Percentiles rank a stretch among this genome's conserved stretches.
These are phyloP conservation scores for Pteromalus puparum DNA, from an alignment of 1,140 invertebrate species.

Conservation along the genomic window DNA sequence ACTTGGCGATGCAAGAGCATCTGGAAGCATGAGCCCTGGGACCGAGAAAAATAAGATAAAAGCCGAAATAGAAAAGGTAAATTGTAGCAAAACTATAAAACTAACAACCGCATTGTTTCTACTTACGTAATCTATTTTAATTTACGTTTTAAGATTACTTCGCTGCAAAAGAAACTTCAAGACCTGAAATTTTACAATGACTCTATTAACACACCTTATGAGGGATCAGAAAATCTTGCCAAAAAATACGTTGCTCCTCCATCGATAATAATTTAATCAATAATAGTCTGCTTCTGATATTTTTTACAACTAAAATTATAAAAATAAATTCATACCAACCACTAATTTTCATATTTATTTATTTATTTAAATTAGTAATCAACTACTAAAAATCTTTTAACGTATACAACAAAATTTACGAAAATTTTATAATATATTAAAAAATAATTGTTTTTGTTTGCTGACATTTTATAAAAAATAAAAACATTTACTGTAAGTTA, in stretches of 20 bases:
- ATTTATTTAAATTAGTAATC: slow-evolving; percentile 2
- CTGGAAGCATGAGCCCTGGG: slow-evolving; percentile 47
- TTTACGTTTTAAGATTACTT: slow-evolving; percentile 54
- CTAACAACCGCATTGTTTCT: slow-evolving; percentile 40
- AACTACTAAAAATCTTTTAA: slow-evolving; percentile 1
- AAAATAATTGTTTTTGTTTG: neutral
- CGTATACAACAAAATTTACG: neutral
- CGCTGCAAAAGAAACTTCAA: slow-evolving; percentile 56
- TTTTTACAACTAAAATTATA: neutral
- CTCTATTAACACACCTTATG: slow-evolving; percentile 28
- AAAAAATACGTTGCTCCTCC: slow-evolving; percentile 37
- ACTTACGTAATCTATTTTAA: slow-evolving; percentile 27
- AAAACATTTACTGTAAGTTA: neutral
- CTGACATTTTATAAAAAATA: slow-evolving; percentile 5
- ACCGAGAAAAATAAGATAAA: slow-evolving; percentile 56
- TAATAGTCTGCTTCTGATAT: neutral
- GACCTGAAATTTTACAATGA: slow-evolving; percentile 56
- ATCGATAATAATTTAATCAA: slow-evolving; percentile 13
- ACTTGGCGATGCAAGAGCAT: slow-evolving; percentile 38
- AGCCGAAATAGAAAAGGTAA: slow-evolving; percentile 61
- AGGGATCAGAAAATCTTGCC: slow-evolving; percentile 28
- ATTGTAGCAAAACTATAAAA: slow-evolving; percentile 6
- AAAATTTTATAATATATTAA: neutral
- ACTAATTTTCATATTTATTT: neutral
- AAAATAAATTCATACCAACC: neutral